These are phyloP conservation scores for Falco berigora DNA, from an alignment of 2,797 vertebrate genomes.

Conservation along the genomic window DNA sequence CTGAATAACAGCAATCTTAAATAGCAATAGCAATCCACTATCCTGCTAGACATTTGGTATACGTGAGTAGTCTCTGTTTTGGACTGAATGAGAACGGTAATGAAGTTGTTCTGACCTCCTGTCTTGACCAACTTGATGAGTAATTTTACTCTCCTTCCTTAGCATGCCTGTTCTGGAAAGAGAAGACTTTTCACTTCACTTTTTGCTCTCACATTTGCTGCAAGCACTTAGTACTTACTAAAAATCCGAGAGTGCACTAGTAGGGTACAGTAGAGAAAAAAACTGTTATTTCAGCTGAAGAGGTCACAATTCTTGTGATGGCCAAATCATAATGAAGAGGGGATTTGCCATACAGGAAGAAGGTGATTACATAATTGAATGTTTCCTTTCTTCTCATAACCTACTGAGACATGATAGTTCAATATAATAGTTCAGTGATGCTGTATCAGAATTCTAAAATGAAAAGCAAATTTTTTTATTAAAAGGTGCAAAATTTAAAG, in stretches of 20 bases:
- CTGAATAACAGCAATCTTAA: background rate
- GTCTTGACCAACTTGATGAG: background rate
- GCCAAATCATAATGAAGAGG: background rate
- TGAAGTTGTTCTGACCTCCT: background rate
- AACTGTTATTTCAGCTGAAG: background rate
- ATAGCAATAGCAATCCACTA: background rate
- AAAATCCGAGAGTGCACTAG: background rate
- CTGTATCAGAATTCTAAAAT: background rate
- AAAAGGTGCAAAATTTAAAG: background rate
- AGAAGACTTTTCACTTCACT: background rate
- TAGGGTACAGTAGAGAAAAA: background rate
- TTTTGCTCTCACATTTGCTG: background rate
- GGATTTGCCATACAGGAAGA: background rate
- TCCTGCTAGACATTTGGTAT: background rate
- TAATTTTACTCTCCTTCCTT: background rate
- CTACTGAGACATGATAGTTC: background rate
- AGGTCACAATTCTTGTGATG: background rate
- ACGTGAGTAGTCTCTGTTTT: background rate
- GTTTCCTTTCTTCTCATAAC: background rate
- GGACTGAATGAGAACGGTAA: background rate
- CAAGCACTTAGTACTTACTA: background rate
- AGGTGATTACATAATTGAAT: background rate
- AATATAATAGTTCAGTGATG: background rate
- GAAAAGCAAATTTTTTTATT: background rate
- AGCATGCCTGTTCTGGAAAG: background rate